Conservation (phyloP, 1,140 invertebrate species). For the Hydropsyche tenuis region DNA sequence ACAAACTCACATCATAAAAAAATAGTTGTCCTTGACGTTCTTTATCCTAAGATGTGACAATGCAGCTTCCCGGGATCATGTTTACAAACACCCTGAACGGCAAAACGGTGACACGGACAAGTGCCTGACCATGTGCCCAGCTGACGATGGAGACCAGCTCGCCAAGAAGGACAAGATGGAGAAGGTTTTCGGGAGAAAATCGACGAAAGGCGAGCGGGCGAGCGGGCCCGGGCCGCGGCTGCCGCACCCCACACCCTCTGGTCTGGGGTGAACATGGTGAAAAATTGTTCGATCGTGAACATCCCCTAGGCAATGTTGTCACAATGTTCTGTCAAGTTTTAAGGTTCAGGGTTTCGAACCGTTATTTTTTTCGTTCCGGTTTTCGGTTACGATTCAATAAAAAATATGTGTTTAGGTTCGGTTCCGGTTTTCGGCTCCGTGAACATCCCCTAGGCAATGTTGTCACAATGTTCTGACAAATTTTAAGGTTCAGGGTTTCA, state of each 20-base stretch:
- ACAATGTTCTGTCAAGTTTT: background rate
- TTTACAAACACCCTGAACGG: slow-evolving; percentile 39
- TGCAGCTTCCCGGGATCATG: slow-evolving; percentile 13
- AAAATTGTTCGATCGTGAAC: background rate
- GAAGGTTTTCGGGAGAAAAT: background rate
- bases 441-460: too few relatives aligned
- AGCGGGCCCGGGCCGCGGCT: slow-evolving; percentile 8
- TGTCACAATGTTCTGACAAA: too few relatives aligned
- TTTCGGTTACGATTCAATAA: too few relatives aligned
- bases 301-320: too few relatives aligned
- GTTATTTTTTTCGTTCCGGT: too few relatives aligned
- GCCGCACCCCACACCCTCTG: slow-evolving; percentile 1
- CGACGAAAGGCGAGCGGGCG: background rate
- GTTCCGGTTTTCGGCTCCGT: too few relatives aligned
- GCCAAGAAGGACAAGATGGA: background rate
- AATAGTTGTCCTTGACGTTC: background rate
- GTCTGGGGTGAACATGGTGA: background rate
- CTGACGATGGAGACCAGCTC: background rate
- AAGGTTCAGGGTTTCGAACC: too few relatives aligned
- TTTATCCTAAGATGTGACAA: slow-evolving; percentile 4
- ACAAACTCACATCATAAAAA: background rate
- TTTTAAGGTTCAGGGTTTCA: too few relatives aligned
- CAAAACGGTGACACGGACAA: too few relatives aligned
- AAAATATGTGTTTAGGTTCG: too few relatives aligned
- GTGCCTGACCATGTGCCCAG: background rate